Evolutionary conservation across 2,113 vertebrate species (phyloP).

Genomic region (Strigops habroptila): DNA sequence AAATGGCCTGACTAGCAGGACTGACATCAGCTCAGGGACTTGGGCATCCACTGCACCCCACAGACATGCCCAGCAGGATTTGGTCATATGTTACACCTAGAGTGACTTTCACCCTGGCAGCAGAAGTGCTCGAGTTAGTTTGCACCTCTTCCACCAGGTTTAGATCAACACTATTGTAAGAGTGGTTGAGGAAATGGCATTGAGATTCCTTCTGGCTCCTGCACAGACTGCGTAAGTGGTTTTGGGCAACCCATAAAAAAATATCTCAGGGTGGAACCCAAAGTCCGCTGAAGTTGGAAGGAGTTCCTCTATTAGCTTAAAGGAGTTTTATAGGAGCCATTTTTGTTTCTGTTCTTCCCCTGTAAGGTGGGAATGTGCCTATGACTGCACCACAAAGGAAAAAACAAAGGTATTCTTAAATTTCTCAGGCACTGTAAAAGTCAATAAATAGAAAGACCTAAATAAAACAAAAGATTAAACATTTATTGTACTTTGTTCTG

Average conservation of each 20-base stretch:
- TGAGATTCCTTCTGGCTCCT: neutral
- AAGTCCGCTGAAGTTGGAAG: neutral
- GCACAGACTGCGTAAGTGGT: rapidly evolving
- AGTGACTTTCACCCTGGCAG: neutral
- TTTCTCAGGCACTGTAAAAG: neutral
- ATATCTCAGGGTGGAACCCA: neutral
- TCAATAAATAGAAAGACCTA: neutral
- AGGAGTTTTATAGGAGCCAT: neutral
- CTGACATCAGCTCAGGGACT: neutral
- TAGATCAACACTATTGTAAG: neutral
- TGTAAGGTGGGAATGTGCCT: neutral
- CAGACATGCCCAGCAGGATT: neutral
- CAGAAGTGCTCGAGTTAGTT: neutral
- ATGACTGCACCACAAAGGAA: neutral
- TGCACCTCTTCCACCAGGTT: neutral
- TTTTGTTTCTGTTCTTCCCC: neutral
- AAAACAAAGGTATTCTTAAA: neutral
- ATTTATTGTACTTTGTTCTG: neutral
- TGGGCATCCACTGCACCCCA: neutral
- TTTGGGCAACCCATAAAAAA: neutral
- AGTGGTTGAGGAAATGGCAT: neutral
- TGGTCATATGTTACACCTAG: neutral
- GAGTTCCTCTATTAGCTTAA: neutral
- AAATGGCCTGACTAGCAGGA: neutral
- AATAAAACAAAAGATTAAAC: neutral